phyloP scores from a whole-genome alignment of 2,113 vertebrate species.

The Cacatua alba region DNA sequence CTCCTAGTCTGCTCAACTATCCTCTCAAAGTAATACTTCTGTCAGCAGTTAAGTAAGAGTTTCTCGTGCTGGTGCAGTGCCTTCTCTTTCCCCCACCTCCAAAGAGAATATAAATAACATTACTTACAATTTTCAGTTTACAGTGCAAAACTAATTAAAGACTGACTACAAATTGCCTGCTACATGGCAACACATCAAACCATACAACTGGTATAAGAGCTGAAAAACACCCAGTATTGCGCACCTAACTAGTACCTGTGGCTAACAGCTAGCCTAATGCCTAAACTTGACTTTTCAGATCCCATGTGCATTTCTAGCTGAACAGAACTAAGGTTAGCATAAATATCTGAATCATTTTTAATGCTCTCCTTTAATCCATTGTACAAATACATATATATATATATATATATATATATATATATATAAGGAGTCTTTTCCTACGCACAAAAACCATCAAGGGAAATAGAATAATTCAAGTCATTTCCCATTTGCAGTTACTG shows the following conservation, averaged over 20 bases:
- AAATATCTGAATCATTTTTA: not conserved
- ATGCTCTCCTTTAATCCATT: not conserved
- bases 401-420: not conserved
- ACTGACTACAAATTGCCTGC: slow-evolving; percentile 7
- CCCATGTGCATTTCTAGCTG: not conserved
- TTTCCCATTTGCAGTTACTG: slow-evolving; percentile 57
- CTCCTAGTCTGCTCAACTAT: not conserved
- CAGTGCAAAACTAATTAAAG: not conserved
- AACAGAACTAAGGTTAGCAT: not conserved
- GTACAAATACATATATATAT: not conserved
- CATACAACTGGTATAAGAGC: not conserved
- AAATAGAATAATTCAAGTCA: slow-evolving; percentile 57
- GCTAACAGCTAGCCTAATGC: not conserved
- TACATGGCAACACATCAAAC: not conserved
- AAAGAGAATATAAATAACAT: not conserved
- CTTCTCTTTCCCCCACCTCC: not conserved
- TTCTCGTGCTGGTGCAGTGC: not conserved
- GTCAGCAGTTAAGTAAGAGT: not conserved
- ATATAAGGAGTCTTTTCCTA: not conserved
- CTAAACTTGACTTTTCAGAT: not conserved
- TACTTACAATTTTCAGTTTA: not conserved
- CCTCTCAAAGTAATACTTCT: slow-evolving; percentile 35
- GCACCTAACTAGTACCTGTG: not conserved
- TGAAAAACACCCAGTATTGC: not conserved
- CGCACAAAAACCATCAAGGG: not conserved